phyloP scores from a whole-genome alignment of 2,113 vertebrate genomes.

The Parus major region DNA sequence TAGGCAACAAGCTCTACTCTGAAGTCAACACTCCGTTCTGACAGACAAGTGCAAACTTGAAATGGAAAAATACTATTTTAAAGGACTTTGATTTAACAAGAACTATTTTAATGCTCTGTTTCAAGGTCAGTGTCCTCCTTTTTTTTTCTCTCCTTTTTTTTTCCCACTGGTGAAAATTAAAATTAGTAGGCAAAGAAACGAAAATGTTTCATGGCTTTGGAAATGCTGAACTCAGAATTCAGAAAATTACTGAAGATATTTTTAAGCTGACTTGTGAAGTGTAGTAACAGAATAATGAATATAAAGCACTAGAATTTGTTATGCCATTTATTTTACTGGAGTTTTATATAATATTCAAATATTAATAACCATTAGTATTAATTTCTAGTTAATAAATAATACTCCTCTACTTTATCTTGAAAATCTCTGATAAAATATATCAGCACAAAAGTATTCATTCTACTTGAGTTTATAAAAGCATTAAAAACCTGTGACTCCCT shows the following conservation, averaged over 20 bases:
- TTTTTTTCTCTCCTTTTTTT: not conserved
- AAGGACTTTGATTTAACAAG: not conserved
- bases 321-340: not conserved
- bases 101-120: not conserved
- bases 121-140: not conserved
- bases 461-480: not conserved
- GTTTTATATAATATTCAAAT: not conserved
- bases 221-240: not conserved
- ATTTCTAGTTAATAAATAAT: not conserved
- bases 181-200: not conserved
- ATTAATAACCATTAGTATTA: not conserved
- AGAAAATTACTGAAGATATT: not conserved
- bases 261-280: not conserved
- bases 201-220: not conserved
- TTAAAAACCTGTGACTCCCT: not conserved
- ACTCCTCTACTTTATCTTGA: not conserved
- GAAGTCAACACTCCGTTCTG: not conserved
- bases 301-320: not conserved
- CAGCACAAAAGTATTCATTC: not conserved
- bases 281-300: not conserved
- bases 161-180: not conserved
- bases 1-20: not conserved
- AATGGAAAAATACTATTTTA: not conserved
- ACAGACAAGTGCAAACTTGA: not conserved
- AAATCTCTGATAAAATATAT: not conserved